phyloP scores from a whole-genome alignment of 1,140 invertebrate species.

The Drosophila ananassae region DNA sequence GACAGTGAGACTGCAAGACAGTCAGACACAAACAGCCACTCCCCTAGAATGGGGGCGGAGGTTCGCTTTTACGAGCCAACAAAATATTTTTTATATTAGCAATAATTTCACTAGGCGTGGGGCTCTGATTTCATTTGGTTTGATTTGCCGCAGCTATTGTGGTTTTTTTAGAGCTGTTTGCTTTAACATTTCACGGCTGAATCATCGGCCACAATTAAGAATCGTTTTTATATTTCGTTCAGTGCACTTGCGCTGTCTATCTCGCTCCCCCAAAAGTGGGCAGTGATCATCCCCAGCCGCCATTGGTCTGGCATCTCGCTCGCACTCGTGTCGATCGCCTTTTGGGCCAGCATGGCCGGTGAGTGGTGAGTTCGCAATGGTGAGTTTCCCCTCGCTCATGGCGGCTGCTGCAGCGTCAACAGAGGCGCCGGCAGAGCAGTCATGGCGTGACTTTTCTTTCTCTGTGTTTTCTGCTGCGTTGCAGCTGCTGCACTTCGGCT shows the following conservation, averaged over 20 bases:
- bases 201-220: slow-evolving; percentile 72
- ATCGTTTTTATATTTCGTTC: slow-evolving; percentile 44
- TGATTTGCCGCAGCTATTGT: slow-evolving; percentile 42
- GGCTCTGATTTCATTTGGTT: slow-evolving; percentile 57
- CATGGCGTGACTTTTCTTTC: slow-evolving; percentile 2
- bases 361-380: slow-evolving; percentile 46
- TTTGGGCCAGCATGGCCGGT: slow-evolving; percentile 22
- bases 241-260: slow-evolving; percentile 15
- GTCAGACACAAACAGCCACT: slow-evolving; percentile 8
- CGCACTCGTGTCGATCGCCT: slow-evolving; percentile 21
- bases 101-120: slow-evolving; percentile 77
- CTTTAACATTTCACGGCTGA: slow-evolving; percentile 66
- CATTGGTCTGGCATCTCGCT: slow-evolving; percentile 75
- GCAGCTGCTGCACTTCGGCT: slow-evolving; percentile 35
- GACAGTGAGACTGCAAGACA: not conserved
- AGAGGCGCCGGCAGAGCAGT: slow-evolving; percentile 7
- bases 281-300: slow-evolving; percentile 62
- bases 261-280: slow-evolving; percentile 20
- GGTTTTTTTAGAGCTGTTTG: slow-evolving; percentile 39
- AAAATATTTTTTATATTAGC: slow-evolving; percentile 81
- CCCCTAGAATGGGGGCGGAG: slow-evolving; percentile 33
- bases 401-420: slow-evolving; percentile 22
- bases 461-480: not conserved
- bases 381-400: slow-evolving; percentile 45
- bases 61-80: slow-evolving; percentile 74